Conservation (phyloP, 2,797 vertebrate genomes). For the Oreochromis grahami region DNA sequence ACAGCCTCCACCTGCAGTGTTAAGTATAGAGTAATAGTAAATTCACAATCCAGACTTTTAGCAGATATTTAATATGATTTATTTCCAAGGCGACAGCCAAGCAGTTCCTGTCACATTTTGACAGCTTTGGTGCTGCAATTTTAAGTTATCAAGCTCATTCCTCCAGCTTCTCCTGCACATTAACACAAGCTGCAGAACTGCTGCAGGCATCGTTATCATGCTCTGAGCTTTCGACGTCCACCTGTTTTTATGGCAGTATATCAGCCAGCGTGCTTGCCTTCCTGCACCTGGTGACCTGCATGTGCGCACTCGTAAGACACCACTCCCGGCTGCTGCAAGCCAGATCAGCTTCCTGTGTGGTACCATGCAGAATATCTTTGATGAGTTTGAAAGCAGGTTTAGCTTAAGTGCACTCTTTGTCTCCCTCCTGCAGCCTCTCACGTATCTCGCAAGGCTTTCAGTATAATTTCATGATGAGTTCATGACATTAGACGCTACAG, state of each 20-base stretch:
- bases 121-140: conserved; percentile 16
- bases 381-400: conserved; percentile 62
- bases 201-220: conserved; percentile 10
- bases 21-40: not conserved
- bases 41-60: not conserved
- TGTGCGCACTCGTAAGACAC: conserved; percentile 21
- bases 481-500: conserved; percentile 24
- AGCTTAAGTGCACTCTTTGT: conserved; percentile 21
- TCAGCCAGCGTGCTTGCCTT: conserved; percentile 9
- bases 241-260: not conserved
- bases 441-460: conserved; percentile 7
- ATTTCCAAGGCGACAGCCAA: not conserved
- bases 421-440: conserved; percentile 5
- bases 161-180: conserved; percentile 19
- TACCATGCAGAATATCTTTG: conserved; percentile 37
- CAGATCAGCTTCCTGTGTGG: conserved; percentile 43
- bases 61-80: conserved; percentile 12
- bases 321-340: conserved; percentile 10
- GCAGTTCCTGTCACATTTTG: conserved; percentile 4
- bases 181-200: not conserved
- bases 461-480: conserved; percentile 34
- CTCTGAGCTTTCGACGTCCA: conserved; percentile 18
- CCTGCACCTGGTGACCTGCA: conserved; percentile 27
- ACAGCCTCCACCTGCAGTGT: not conserved
- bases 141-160: conserved; percentile 24